Evolutionary conservation across 2,888 invertebrate genomes (phyloP), one percentile per base, ranked within the genome.

Genomic region (Drosophila differens): DNA sequence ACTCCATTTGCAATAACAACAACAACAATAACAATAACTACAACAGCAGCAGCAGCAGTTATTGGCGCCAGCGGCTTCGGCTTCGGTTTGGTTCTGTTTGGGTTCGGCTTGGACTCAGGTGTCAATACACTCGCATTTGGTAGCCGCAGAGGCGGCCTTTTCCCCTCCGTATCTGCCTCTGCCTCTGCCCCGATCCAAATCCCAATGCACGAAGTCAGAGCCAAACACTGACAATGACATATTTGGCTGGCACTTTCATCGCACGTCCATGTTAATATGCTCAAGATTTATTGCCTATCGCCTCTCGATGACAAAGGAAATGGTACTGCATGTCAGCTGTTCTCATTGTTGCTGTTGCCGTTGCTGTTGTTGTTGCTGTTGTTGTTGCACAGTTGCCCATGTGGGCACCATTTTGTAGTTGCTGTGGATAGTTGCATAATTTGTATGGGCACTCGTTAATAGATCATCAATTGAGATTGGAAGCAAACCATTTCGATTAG

Each of bases 211-310:
- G 51, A 54, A 51, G 55, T 63, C 76, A 49, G 53, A 65, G 60
- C 65, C 77, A 69, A 67, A 22, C 74, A 62, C 81, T 90, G 90
- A 89, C 90, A 90, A 86, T 88, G 90, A 88, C 86, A 86, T 81
- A 88, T 90, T 86, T 80, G 89, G 81, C 86, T 87, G 81, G 83
- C 83, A 86, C 90, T 88, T 90, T 88, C 85, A 87, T 81, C 89
- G 89, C 82, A 89, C 88, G 79, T 88, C 87, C 88, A 88, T 86
- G 90, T 90, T 90, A 88, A 88, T 90, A 89, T 89, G 90, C 71
- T 70, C 64, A 83, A 80, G 90, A 89, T 89, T 89, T 89, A 89
- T 89, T 74, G 81, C 75, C 76, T 52, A 41, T 59, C 25, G 41
- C 28, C 64, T 69, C 39, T 62, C 49, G 76, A 59, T 84, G 87